Evolutionary conservation across 1,140 invertebrate genomes (phyloP).

Genomic region (Hormaphis cornu): DNA sequence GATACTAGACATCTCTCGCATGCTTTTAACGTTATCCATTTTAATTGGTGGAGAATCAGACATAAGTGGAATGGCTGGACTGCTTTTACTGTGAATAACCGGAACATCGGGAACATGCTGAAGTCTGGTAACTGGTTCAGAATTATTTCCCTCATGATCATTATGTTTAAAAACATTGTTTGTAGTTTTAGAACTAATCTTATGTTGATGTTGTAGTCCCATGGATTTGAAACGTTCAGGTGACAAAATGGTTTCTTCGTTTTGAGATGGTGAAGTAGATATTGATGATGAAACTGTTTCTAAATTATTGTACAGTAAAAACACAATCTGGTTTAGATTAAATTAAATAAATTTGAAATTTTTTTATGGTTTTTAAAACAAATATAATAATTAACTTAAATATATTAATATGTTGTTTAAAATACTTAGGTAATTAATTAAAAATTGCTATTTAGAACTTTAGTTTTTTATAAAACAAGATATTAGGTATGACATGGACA

Average conservation of each 20-base stretch:
- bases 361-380: too few relatives aligned
- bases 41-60: conserved; percentile 24
- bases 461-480: too few relatives aligned
- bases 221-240: conserved; percentile 26
- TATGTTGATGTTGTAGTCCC: conserved; percentile 19
- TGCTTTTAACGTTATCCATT: conserved; percentile 1
- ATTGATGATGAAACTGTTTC: conserved; percentile 17
- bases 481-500: too few relatives aligned
- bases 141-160: conserved; percentile 7
- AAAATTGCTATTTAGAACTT: too few relatives aligned
- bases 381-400: too few relatives aligned
- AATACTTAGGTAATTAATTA: too few relatives aligned
- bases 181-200: background rate
- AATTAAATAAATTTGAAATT: background rate
- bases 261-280: conserved; percentile 24
- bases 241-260: conserved; percentile 5
- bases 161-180: background rate
- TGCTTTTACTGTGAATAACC: conserved; percentile 20
- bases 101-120: conserved; percentile 8
- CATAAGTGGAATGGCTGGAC: conserved; percentile 10
- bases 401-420: too few relatives aligned
- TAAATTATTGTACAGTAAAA: too few relatives aligned
- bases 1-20: conserved; percentile 5
- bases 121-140: background rate
- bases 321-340: background rate